Percentiles rank a stretch among this genome's conserved stretches.
phyloP scores from a whole-genome alignment of 2,888 invertebrate genomes.

The Lymantria dispar region DNA sequence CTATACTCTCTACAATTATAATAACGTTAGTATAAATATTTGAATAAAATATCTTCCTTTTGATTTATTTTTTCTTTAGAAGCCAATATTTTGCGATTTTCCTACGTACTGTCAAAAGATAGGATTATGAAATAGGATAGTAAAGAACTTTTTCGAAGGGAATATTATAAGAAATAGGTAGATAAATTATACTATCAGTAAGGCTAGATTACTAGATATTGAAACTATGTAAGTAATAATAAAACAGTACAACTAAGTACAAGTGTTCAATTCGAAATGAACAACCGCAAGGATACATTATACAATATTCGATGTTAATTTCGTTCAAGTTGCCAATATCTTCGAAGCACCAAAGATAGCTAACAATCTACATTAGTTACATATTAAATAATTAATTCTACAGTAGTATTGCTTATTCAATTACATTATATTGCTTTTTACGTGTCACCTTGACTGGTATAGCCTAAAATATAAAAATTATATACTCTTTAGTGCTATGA shows the following conservation, averaged over 20 bases:
- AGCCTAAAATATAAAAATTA: slow-evolving; percentile 52
- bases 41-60: slow-evolving; percentile 74
- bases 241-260: slow-evolving; percentile 18
- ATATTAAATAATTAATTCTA: slow-evolving; percentile 63
- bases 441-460: slow-evolving; percentile 65
- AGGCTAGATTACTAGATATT: slow-evolving; percentile 37
- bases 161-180: slow-evolving; percentile 58
- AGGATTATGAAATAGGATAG: slow-evolving; percentile 32
- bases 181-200: slow-evolving; percentile 39
- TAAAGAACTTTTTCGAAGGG: slow-evolving; percentile 54
- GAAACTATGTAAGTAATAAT: slow-evolving; percentile 27
- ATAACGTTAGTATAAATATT: slow-evolving; percentile 78
- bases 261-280: slow-evolving; percentile 12
- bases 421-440: slow-evolving; percentile 76
- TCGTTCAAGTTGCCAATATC: slow-evolving; percentile 57
- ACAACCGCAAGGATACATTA: slow-evolving; percentile 15
- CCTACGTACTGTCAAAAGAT: slow-evolving; percentile 49
- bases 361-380: slow-evolving; percentile 57
- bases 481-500: slow-evolving; percentile 31
- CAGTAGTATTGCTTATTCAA: slow-evolving; percentile 74
- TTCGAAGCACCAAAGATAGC: slow-evolving; percentile 72
- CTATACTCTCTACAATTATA: slow-evolving; percentile 64
- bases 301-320: slow-evolving; percentile 66
- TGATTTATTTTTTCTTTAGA: slow-evolving; percentile 46
- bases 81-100: slow-evolving; percentile 59